phyloP scores from a whole-genome alignment of 1,140 invertebrate genomes.

The Daktulosphaira vitifoliae region DNA sequence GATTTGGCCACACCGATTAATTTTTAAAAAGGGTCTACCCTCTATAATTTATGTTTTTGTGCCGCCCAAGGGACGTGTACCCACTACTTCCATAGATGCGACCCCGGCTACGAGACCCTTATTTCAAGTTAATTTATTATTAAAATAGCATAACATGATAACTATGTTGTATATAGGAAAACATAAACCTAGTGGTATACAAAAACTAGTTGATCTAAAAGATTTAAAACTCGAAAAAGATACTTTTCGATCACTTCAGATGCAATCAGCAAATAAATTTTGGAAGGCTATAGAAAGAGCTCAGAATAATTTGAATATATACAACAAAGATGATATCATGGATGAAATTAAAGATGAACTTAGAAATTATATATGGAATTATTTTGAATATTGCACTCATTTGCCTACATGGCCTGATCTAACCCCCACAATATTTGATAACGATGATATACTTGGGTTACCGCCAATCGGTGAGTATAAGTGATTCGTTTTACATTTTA shows the following conservation, averaged over 20 bases:
- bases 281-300: neutral
- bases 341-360: slow-evolving; percentile 7
- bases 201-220: no score
- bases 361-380: neutral
- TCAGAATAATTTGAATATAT: neutral
- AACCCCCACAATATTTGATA: neutral
- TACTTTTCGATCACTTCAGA: neutral
- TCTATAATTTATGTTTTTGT: no score
- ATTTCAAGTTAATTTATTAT: no score
- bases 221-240: no score
- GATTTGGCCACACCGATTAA: no score
- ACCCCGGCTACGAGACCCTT: no score
- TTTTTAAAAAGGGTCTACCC: no score
- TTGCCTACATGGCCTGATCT: slow-evolving; percentile 14
- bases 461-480: neutral
- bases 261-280: neutral
- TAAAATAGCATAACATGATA: no score
- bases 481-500: no score
- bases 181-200: neutral
- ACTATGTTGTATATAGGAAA: neutral
- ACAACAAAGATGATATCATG: neutral
- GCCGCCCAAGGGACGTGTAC: no score
- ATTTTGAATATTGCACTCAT: neutral
- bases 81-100: no score
- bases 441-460: slow-evolving; percentile 10